Conservation (phyloP, 2,113 vertebrate genomes). For the Chaetura pelagica region DNA sequence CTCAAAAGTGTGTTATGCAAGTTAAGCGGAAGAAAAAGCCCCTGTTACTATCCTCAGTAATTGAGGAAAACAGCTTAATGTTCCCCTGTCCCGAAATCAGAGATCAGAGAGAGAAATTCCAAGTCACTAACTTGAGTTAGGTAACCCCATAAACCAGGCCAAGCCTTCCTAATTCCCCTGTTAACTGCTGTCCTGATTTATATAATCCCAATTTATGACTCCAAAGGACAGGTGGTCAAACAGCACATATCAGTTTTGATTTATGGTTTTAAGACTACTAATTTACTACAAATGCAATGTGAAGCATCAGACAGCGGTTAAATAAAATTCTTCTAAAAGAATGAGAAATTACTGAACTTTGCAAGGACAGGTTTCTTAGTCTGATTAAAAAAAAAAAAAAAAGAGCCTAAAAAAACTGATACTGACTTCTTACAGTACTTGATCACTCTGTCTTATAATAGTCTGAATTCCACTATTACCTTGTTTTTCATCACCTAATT, state of each 20-base stretch:
- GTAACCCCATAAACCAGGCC: slow-evolving; percentile 9
- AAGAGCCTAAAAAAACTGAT: background rate
- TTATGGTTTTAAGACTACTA: background rate
- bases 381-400: background rate
- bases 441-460: background rate
- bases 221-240: slow-evolving; percentile 10
- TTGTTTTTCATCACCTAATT: background rate
- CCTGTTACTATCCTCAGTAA: background rate
- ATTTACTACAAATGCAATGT: background rate
- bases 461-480: background rate
- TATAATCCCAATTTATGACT: slow-evolving; percentile 7
- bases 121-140: slow-evolving; percentile 16
- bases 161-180: slow-evolving; percentile 27
- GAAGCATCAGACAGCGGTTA: background rate
- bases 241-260: background rate
- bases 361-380: background rate
- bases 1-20: background rate
- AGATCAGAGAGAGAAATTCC: background rate
- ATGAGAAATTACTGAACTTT: background rate
- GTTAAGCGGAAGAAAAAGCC: background rate
- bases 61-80: background rate
- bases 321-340: background rate
- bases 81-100: background rate
- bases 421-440: background rate
- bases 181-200: slow-evolving; percentile 3